These are phyloP conservation scores for Hyposoter didymator DNA, from an alignment of 2,888 invertebrate genomes.

Conservation along the genomic window DNA sequence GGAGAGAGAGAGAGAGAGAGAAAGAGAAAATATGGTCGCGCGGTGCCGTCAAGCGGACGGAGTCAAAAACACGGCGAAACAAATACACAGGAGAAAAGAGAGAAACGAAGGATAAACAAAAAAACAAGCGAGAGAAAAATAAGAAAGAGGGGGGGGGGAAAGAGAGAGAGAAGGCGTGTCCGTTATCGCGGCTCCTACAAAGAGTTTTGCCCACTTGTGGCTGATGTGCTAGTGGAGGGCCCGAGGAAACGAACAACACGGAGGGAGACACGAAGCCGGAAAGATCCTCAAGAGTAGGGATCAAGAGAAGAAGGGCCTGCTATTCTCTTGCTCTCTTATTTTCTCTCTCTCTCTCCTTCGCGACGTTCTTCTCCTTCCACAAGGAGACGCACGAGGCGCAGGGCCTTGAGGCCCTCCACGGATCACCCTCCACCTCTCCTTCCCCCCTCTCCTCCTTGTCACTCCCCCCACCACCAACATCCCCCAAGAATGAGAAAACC, in stretches of 20 bases:
- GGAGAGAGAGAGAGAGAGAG: slow-evolving; percentile 3
- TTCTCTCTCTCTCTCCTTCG: slow-evolving; percentile 36
- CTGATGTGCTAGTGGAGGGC: slow-evolving; percentile 47
- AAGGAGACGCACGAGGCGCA: slow-evolving; percentile 69
- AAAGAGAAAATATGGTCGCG: slow-evolving; percentile 11
- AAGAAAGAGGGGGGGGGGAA: slow-evolving; percentile 44
- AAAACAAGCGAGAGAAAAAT: slow-evolving; percentile 52
- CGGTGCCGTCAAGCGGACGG: slow-evolving; percentile 38
- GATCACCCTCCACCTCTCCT: slow-evolving; percentile 37
- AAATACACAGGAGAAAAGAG: slow-evolving; percentile 37
- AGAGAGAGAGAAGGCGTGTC: slow-evolving; percentile 79
- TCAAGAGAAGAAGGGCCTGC: slow-evolving; percentile 49
- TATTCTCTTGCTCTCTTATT: slow-evolving; percentile 33
- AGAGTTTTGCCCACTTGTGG: slow-evolving; percentile 78
- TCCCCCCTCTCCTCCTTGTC: neutral
- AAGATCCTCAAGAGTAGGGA: slow-evolving; percentile 55
- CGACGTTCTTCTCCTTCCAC: slow-evolving; percentile 75
- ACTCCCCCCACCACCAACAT: slow-evolving; percentile 62
- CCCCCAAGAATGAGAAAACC: slow-evolving; percentile 78
- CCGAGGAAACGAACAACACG: slow-evolving; percentile 59
- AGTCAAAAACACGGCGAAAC: slow-evolving; percentile 38
- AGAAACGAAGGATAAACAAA: slow-evolving; percentile 37
- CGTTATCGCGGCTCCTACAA: slow-evolving; percentile 80
- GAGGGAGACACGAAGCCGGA: slow-evolving; percentile 49
- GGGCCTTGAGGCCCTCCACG: slow-evolving; percentile 64